Conservation (phyloP, 2,888 invertebrate genomes). For the Galerucella pusilla region DNA sequence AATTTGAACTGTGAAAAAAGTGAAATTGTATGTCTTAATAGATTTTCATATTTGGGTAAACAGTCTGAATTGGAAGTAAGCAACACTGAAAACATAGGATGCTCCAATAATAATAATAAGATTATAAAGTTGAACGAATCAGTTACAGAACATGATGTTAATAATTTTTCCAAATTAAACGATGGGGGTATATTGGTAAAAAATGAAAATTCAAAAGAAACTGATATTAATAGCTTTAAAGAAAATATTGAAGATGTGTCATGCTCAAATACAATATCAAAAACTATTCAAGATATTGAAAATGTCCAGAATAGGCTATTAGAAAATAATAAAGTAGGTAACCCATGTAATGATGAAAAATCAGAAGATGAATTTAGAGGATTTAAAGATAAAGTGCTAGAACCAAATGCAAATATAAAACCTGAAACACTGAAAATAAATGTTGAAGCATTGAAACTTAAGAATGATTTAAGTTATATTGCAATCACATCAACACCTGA, state of each 20-base stretch:
- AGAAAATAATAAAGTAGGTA: not conserved
- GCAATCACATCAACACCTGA: conserved; percentile 46
- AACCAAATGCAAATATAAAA: not conserved
- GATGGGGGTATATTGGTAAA: not conserved
- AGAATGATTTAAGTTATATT: not conserved
- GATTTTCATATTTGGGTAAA: not conserved
- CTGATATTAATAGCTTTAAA: not conserved
- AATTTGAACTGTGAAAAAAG: not conserved
- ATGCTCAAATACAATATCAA: not conserved
- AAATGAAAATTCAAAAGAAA: not conserved
- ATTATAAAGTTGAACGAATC: not conserved
- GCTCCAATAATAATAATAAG: not conserved
- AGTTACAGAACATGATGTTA: not conserved
- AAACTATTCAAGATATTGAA: not conserved
- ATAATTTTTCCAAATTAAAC: not conserved
- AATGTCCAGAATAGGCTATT: not conserved
- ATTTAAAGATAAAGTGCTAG: not conserved
- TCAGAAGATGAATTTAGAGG: conserved; percentile 5
- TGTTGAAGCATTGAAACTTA: conserved; percentile 7
- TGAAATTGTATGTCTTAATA: not conserved
- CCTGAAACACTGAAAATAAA: conserved; percentile 4
- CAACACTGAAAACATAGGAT: not conserved
- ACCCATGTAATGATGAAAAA: not conserved
- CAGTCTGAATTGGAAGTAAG: not conserved
- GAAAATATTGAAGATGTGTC: not conserved